Base-by-base conservation (phyloP, 1,140 invertebrate genomes). In the Panagrolaimus sp. region DNA sequence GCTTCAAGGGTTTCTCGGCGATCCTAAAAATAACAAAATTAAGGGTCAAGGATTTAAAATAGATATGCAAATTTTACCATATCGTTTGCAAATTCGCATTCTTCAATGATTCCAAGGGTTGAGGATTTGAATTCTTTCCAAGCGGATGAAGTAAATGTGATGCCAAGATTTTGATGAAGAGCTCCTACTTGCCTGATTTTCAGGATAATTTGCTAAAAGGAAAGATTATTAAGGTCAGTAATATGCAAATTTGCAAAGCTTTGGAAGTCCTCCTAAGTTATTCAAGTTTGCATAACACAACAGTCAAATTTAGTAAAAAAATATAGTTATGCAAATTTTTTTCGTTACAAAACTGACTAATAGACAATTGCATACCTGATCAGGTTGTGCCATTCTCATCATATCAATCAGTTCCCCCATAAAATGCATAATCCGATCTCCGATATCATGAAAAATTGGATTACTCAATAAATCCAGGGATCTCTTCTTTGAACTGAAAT, bases 61-160 rank as follows among this genome's bases (percentile, higher is more conserved):
- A 1, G 43, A 14, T 14, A 44, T 63, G 2, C 9, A n/a, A 8
- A 32, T 1, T 75, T 69, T 76, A 74, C 73, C 9, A 15, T 28
- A 28, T 69, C 73, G 9, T 21, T 52, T 4, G 26, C 63, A 62
- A 43, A 74, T 47, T 72, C 68, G 63, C 73, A 74, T 28, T 76
- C 43, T n/a, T 43, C 46, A 15, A 74, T 43, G 2, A 76, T 65
- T 3, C 21, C 28, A 24, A 74, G 2, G 6, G 65, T 64, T 12
- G 24, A 55, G 5, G 44, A 24, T 63, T 74, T 74, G 45, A 74
- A 74, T 43, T 76, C 73, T n/a, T 67, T 71, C 73, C 73, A 74
- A 9, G 74, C 74, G 2, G 69, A 58, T 7, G 74, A 62, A 24
- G 74, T 70, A 43, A 74, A 72, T 2, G 32, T 62, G 48, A 74